Evolutionary conservation across 2,888 invertebrate genomes (phyloP).

Genomic region (Sclerodermus sp.): DNA sequence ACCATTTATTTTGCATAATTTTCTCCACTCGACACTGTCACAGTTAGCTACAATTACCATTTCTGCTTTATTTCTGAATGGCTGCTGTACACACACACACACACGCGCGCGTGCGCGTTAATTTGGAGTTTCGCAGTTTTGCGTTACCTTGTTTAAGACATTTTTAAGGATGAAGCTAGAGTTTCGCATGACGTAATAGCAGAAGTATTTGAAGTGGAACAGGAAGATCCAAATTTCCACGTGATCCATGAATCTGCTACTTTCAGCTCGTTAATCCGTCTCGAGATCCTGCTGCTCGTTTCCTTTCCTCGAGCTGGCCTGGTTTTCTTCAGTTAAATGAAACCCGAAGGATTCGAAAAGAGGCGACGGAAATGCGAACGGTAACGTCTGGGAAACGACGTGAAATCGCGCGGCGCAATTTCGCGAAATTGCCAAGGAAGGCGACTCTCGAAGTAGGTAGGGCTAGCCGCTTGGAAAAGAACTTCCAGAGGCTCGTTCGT

Average conservation of each 20-base stretch:
- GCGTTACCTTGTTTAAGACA: too few relatives aligned
- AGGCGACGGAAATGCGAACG: constrained; percentile 24
- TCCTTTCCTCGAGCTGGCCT: constrained; percentile 3
- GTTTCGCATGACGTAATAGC: too few relatives aligned
- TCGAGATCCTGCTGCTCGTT: constrained; percentile 1
- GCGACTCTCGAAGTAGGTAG: constrained; percentile 17
- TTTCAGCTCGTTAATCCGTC: not conserved
- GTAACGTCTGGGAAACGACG: constrained; percentile 32
- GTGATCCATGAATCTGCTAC: not conserved
- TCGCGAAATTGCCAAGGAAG: constrained; percentile 32
- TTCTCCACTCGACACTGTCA: too few relatives aligned
- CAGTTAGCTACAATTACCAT: too few relatives aligned
- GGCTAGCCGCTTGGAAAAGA: constrained; percentile 28
- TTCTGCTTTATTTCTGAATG: too few relatives aligned
- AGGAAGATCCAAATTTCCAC: not conserved
- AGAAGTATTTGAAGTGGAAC: too few relatives aligned
- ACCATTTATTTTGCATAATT: too few relatives aligned
- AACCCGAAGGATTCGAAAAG: constrained; percentile 22
- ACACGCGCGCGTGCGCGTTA: too few relatives aligned
- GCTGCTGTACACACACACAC: too few relatives aligned
- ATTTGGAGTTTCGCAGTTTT: too few relatives aligned
- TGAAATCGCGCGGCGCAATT: constrained; percentile 38
- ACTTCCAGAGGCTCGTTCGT: constrained; percentile 23
- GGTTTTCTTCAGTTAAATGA: constrained; percentile 23
- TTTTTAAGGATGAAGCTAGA: too few relatives aligned